Evolutionary conservation across 2,797 vertebrate species (phyloP), one percentile per base, ranked within the genome.

Genomic region (Labroides dimidiatus): DNA sequence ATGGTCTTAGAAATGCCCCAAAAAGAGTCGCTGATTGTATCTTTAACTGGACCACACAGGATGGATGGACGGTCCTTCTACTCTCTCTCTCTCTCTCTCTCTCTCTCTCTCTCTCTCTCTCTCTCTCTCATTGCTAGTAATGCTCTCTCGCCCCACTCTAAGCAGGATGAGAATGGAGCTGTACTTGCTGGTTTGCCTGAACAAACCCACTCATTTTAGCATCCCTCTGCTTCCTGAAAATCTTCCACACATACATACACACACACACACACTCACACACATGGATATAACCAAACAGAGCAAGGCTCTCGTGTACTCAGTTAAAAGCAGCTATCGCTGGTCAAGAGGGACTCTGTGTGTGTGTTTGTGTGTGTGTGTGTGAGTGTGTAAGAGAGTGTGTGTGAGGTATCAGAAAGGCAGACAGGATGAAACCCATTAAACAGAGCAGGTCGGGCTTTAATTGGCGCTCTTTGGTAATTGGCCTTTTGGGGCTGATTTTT

Each of bases 391-490:
- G 24, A 27, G 24, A 27, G 65, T n/a, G 67, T 36, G 53, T 33
- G 33, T 12, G 37, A 10, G 4, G 41, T 58, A 57, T 78, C 51
- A 61, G 73, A 33, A 64, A 65, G 65, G 69, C 75, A 72, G 72
- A 64, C 57, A 54, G 43, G 68, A 79, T 78, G 49, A 85, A 80
- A 41, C 56, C 73, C 60, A 75, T 82, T 86, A 86, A 82, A 77
- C 19, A 11, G 53, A 85, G 64, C 71, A 74, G 63, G 76, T 85
- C 72, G 33, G 1, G 42, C 65, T 86, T 82, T 91, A 90, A 91
- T 91, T 87, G 81, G 74, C 54, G 67, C 75, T 80, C 72, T 81
- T 84, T 89, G 68, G 65, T 91, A 90, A 91, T 87, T 88, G 82
- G 84, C 70, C 88, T 49, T 24, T 54, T 21, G 82, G 78, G 87